Percentiles rank a stretch among this genome's conserved stretches.
These are phyloP conservation scores for Lonchura striata DNA, from an alignment of 2,113 vertebrate species.

Conservation along the genomic window DNA sequence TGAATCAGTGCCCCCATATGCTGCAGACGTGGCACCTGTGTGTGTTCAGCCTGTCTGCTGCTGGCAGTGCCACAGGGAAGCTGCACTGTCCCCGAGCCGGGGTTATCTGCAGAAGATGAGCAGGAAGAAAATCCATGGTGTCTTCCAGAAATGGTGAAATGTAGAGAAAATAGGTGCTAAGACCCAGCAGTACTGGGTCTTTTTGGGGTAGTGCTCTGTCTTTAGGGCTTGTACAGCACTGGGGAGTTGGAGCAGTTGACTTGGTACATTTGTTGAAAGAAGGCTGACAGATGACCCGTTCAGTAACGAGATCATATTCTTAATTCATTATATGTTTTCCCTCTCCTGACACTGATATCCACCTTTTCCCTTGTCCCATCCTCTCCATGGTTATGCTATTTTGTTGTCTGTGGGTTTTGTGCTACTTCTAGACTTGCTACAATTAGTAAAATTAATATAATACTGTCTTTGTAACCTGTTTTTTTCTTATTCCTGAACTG, in stretches of 20 bases:
- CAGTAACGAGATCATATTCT: not conserved
- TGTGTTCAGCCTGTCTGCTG: not conserved
- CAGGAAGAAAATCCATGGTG: not conserved
- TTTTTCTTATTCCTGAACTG: not conserved
- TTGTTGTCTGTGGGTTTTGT: not conserved
- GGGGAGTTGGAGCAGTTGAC: not conserved
- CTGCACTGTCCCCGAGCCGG: not conserved
- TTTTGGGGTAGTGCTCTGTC: not conserved
- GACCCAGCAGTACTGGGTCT: not conserved
- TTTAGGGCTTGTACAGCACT: rapidly evolving
- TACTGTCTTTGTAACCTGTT: not conserved
- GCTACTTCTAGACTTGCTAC: not conserved
- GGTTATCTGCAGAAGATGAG: not conserved
- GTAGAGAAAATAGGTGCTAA: not conserved
- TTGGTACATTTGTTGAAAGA: not conserved
- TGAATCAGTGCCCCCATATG: not conserved
- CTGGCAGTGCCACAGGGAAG: not conserved
- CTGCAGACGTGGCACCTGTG: not conserved
- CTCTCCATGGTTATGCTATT: not conserved
- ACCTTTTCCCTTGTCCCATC: not conserved
- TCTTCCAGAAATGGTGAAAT: not conserved
- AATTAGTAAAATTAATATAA: not conserved
- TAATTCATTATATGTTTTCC: not conserved
- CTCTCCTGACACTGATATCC: not conserved
- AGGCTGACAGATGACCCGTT: not conserved